Percentiles rank a stretch among this genome's conserved stretches.
These are phyloP conservation scores for Aporophyla nigra DNA, from an alignment of 2,888 invertebrate species.

Conservation along the genomic window DNA sequence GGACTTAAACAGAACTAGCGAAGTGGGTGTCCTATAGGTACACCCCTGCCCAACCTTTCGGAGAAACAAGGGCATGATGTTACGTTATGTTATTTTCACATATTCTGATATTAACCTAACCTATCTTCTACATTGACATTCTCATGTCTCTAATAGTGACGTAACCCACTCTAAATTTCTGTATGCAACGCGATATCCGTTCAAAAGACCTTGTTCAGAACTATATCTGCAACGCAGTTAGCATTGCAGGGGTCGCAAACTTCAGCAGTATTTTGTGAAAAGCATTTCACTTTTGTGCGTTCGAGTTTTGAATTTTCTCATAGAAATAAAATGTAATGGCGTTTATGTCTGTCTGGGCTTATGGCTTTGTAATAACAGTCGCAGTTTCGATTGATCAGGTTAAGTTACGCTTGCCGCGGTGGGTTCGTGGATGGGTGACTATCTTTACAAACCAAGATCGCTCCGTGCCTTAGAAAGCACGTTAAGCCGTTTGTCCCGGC, in stretches of 20 bases:
- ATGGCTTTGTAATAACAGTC: too few relatives aligned
- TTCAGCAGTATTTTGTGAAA: constrained; percentile 1
- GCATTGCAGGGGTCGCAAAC: constrained; percentile 32
- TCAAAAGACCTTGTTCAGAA: constrained; percentile 31
- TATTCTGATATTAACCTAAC: neutral
- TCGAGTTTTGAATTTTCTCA: neutral
- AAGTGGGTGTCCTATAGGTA: too few relatives aligned
- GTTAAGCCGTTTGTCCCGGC: too few relatives aligned
- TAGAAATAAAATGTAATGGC: neutral
- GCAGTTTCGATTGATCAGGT: too few relatives aligned
- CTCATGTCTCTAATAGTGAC: neutral
- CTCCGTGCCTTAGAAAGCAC: too few relatives aligned
- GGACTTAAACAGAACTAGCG: too few relatives aligned
- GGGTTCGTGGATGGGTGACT: too few relatives aligned
- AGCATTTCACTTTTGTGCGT: constrained; percentile 22
- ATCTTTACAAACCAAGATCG: too few relatives aligned
- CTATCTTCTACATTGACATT: neutral
- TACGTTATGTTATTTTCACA: too few relatives aligned
- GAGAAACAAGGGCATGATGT: too few relatives aligned
- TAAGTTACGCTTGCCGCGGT: too few relatives aligned
- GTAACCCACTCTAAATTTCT: constrained; percentile 10
- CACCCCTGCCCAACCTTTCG: too few relatives aligned
- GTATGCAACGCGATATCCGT: constrained; percentile 6
- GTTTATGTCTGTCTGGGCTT: neutral
- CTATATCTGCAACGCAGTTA: constrained; percentile 48